Evolutionary conservation across 1,140 invertebrate genomes (phyloP), one percentile per base, ranked within the genome.

Genomic region (Drosophila rufa): DNA sequence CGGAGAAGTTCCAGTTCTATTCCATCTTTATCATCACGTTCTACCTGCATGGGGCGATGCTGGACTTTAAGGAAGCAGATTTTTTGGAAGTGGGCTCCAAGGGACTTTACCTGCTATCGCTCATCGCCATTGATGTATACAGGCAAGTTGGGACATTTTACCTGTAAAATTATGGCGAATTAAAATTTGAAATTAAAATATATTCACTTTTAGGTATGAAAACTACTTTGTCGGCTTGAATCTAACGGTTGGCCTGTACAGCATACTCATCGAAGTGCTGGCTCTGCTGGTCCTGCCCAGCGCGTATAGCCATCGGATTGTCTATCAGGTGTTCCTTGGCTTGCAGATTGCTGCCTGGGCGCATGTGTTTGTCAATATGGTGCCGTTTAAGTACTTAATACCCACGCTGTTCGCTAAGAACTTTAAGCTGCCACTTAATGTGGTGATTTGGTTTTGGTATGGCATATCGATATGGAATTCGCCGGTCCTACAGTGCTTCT

Each of bases 151-250:
- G 25, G 6, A n/a, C 51, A 14, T 27, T 45, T 58, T 48, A 19
- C 30, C 3, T 14, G 19, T 17, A 33, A 48, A 0, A 42, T 33
- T 36, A 17, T 19, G 15, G 17, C 14, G 12, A 9, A 2, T 3
- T 11, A 2, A 4, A 38, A 1, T 3, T 19, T 15, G 19, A 7
- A n/a, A 17, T n/a, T 7, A 14, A 58, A 43, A 30, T 17, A 0
- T 25, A 19, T 46, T 27, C 12, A 25, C 19, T 43, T 47, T 3
- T 55, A 93, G 92, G 64, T 93, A 92, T 75, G 92, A 93, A 43
- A 93, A 92, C 61, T 93, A 92, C 56, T 92, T 92, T 66, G 91
- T 93, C 14, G 87, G 91, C 30, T 36, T 93, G 33, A 93, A 93
- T 77, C 68, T 92, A 9, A 93, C 78, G 6, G 33, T 91, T 36